A percentile compares a stretch with the other conserved stretches of the same genome.
These are phyloP conservation scores for Rhogogaster chlorosoma DNA, from an alignment of 2,888 invertebrate species.

Conservation along the genomic window DNA sequence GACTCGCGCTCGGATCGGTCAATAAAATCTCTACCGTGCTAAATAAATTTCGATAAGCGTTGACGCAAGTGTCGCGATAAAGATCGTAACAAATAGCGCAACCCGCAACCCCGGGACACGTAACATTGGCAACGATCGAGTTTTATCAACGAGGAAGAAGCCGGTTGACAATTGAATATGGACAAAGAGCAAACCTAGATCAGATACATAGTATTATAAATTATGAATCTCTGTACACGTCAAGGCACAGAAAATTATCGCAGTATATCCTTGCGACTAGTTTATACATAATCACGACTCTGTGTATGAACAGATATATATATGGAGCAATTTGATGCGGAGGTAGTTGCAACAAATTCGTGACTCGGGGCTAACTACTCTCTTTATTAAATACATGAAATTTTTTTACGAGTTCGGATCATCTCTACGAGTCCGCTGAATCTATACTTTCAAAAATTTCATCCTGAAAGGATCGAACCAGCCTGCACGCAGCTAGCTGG, in stretches of 20 bases:
- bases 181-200: constrained; percentile 5
- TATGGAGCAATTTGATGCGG: neutral
- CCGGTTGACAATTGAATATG: constrained; percentile 28
- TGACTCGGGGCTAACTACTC: neutral
- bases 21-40: neutral
- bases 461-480: neutral
- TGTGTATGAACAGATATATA: neutral
- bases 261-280: neutral
- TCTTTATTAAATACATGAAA: neutral
- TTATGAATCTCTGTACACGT: constrained; percentile 25
- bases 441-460: neutral
- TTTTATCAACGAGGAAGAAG: constrained; percentile 25
- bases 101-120: neutral
- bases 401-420: neutral
- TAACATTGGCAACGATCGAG: neutral
- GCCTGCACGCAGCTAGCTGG: neutral
- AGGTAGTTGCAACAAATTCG: neutral
- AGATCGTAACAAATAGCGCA: constrained; percentile 32
- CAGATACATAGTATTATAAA: constrained; percentile 5
- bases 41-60: constrained; percentile 32
- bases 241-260: neutral
- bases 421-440: neutral
- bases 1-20: neutral
- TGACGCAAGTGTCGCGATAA: constrained; percentile 33
- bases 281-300: constrained; percentile 1